These are phyloP conservation scores for Sympetrum striolatum DNA, from an alignment of 2,888 invertebrate genomes.

Conservation along the genomic window DNA sequence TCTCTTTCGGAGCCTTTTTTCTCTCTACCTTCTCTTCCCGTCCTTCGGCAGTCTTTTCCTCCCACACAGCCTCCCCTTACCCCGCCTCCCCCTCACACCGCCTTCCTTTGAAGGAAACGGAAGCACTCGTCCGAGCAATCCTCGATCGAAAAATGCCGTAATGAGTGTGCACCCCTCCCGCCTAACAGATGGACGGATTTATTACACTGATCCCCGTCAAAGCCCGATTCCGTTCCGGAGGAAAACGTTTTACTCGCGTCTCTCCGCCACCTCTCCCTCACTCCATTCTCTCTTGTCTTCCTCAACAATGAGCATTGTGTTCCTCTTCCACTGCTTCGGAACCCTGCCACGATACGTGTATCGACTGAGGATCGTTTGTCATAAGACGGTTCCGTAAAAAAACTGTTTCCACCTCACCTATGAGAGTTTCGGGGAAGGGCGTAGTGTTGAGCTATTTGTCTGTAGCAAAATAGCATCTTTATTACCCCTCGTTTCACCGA, in stretches of 20 bases:
- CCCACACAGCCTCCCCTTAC: not conserved
- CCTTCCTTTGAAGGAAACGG: slow-evolving; percentile 8
- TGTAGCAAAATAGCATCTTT: no score
- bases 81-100: not conserved
- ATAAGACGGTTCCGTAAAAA: not conserved
- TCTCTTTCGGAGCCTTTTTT: not conserved
- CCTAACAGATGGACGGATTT: not conserved
- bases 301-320: not conserved
- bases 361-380: not conserved
- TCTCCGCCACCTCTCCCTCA: not conserved
- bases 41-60: not conserved
- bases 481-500: no score
- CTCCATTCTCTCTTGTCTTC: not conserved
- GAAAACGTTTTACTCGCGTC: not conserved
- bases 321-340: not conserved
- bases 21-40: not conserved
- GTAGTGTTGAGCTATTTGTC: no score
- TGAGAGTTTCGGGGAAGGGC: no score
- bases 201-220: not conserved
- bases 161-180: not conserved
- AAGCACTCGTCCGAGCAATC: slow-evolving; percentile 18
- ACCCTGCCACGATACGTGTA: not conserved
- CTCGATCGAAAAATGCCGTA: slow-evolving; percentile 1
- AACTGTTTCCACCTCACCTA: no score
- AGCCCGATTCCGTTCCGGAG: not conserved